Conservation (phyloP, 2,113 vertebrate genomes). For the Sapayoa aenigma region DNA sequence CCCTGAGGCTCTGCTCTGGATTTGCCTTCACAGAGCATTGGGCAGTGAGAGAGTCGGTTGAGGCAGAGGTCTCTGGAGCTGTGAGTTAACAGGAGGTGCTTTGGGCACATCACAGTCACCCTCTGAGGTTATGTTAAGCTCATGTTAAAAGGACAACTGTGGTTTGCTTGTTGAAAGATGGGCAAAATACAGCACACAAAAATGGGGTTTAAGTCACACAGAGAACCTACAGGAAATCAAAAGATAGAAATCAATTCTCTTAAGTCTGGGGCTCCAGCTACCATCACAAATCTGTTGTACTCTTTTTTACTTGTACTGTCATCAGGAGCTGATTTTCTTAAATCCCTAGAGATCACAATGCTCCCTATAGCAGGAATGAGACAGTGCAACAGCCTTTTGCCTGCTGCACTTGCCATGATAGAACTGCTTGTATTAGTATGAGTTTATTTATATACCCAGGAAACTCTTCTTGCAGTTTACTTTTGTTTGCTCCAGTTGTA, state of each 20-base stretch:
- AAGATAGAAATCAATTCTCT: not conserved
- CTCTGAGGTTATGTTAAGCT: not conserved
- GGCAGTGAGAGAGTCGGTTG: not conserved
- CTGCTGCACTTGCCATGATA: not conserved
- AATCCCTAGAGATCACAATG: not conserved
- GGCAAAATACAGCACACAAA: not conserved
- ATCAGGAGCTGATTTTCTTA: not conserved
- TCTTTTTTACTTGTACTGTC: not conserved
- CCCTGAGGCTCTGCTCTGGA: not conserved
- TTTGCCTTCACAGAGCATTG: fast-evolving
- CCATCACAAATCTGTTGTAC: not conserved
- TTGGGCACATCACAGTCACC: not conserved
- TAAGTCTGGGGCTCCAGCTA: not conserved
- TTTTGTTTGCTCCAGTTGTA: not conserved
- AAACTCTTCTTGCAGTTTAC: constrained; percentile 40
- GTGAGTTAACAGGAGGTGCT: not conserved
- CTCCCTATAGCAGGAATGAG: constrained; percentile 14
- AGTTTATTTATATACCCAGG: constrained; percentile 35
- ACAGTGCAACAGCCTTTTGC: not conserved
- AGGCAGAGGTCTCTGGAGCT: not conserved
- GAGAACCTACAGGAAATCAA: not conserved
- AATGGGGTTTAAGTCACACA: not conserved
- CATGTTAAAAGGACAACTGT: not conserved
- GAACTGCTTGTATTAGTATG: not conserved
- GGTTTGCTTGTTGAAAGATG: not conserved